phyloP scores from a whole-genome alignment of 2,797 vertebrate genomes.

The Molossus molossus region DNA sequence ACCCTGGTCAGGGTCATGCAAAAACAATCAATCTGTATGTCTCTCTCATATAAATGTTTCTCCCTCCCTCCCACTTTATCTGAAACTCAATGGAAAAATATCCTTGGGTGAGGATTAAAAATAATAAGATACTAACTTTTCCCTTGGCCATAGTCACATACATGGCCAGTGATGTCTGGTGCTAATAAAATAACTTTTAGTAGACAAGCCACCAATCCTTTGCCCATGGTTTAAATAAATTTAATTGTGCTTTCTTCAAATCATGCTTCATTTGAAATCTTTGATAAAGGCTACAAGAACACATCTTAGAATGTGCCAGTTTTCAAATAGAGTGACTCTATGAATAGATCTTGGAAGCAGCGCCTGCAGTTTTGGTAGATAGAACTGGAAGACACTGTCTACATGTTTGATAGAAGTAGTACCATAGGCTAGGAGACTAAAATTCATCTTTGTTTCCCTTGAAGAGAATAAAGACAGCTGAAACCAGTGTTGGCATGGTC shows the following conservation, averaged over 20 bases:
- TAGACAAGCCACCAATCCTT: background rate
- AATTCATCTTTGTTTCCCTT: slow-evolving; percentile 2
- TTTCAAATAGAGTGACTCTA: background rate
- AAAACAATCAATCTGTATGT: no score
- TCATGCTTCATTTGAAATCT: background rate
- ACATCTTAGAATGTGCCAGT: background rate
- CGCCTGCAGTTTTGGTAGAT: background rate
- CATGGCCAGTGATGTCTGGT: background rate
- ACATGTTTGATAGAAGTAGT: background rate
- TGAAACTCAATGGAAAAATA: no score
- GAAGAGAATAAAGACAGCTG: background rate
- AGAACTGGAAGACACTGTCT: background rate
- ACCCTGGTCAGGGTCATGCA: no score
- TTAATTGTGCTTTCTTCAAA: slow-evolving; percentile 15
- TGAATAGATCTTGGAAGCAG: background rate
- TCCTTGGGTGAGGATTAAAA: no score
- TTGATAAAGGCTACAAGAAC: background rate
- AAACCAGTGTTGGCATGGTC: background rate
- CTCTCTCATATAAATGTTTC: no score
- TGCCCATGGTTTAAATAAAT: background rate
- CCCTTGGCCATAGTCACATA: background rate
- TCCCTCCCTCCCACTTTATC: no score
- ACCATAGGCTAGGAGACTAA: background rate
- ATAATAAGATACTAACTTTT: background rate
- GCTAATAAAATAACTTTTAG: background rate